Evolutionary conservation across 2,113 vertebrate species (phyloP), one percentile per base, ranked within the genome.

Genomic region (Scatophagus argus): DNA sequence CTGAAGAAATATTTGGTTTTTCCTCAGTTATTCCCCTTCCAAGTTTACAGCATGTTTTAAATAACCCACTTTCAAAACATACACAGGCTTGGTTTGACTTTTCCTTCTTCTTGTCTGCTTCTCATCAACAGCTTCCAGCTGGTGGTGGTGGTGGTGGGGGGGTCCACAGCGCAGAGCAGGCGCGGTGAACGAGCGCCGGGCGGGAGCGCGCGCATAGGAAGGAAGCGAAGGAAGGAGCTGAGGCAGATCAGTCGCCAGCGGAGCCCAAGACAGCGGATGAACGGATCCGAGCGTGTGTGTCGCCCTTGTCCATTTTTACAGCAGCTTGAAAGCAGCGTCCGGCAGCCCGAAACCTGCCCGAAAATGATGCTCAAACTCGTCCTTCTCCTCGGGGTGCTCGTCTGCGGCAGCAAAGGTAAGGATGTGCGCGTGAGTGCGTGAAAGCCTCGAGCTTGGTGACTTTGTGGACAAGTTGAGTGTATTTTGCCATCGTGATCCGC

Each of bases 361-460:
- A 93, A 84, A 79, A 94, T 93, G 93, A 91, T 93, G 80, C 90
- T 93, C 82, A 74, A 84, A 87, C 88, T 94, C 87, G 55, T 93
- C 77, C 83, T 84, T 49, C 82, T 95, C 79, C 81, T 95, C 86
- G 93, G 93, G 81, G 86, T 94, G 87, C 92, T 95, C 75, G 79
- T 94, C 92, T 92, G 93, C 93, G 83, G 93, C 87, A 77, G 88
- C 56, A 91, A 94, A 94, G 95, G 95, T 95, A 92, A 70, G 73
- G 19, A 32, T 10, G 55, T 17, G 59, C n/a, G 74, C 13, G 16
- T 0, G 41, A 3, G 71, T 12, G 49, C 3, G 19, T 44, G 70
- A 21, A 51, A 44, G 21, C 77, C 27, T 43, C 29, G 38, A 54
- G 63, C 82, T 78, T 61, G 71, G 52, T 55, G 89, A 91, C 88